A percentile compares a stretch with the other conserved stretches of the same genome.
Evolutionary conservation across 2,888 invertebrate species (phyloP).

Genomic region (Pristionchus maxplancki): DNA sequence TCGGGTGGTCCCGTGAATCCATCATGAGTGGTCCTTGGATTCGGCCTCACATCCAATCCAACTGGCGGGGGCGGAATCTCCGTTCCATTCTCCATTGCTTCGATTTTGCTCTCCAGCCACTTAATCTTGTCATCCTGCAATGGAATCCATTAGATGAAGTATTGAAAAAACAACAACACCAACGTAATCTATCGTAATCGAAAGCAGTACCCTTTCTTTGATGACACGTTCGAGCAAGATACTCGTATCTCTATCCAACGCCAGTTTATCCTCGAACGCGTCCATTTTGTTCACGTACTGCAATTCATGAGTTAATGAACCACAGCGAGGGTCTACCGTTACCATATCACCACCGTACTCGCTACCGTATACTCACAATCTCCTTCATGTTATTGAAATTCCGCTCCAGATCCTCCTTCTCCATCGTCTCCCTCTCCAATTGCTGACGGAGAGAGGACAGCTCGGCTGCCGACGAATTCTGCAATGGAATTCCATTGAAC

Average conservation of each 20-base stretch:
- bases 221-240: background rate
- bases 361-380: background rate
- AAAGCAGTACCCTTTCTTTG: background rate
- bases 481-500: no score
- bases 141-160: background rate
- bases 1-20: no score
- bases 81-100: background rate
- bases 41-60: no score
- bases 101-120: background rate
- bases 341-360: background rate
- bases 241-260: background rate
- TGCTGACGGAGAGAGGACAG: background rate
- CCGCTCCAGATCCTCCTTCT: conserved; percentile 1
- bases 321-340: background rate
- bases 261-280: background rate
- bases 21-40: no score
- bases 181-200: background rate
- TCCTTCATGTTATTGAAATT: background rate
- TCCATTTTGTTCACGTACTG: background rate
- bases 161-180: no score
- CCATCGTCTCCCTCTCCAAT: background rate
- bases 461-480: background rate
- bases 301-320: no score
- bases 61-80: background rate
- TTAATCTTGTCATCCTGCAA: background rate